Evolutionary conservation across 2,888 invertebrate species (phyloP).

Genomic region (Drosophila borealis): DNA sequence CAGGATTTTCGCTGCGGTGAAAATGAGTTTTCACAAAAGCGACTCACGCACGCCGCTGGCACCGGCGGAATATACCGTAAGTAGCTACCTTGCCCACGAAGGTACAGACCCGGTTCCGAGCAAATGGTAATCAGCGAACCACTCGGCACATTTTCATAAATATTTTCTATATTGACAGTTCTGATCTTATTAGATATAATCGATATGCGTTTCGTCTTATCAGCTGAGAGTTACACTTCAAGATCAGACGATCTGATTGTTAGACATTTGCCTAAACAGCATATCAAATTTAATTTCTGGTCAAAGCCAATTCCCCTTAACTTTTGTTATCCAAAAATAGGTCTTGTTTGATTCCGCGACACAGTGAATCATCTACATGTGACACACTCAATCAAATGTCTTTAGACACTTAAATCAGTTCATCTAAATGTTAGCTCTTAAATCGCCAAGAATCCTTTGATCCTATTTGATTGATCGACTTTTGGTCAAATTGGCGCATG

Average conservation of each 20-base stretch:
- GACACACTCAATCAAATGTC: slow-evolving; percentile 42
- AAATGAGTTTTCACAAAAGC: slow-evolving; percentile 85
- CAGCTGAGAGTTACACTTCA: too few species aligned
- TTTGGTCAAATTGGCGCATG: slow-evolving; percentile 51
- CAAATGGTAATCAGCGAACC: slow-evolving; percentile 18
- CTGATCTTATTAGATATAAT: slow-evolving; percentile 3
- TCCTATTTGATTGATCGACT: slow-evolving; percentile 64
- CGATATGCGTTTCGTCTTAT: too few species aligned
- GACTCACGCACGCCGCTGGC: slow-evolving; percentile 84
- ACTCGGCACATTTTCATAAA: background rate
- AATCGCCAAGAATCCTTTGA: slow-evolving; percentile 18
- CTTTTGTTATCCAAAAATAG: background rate
- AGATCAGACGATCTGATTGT: too few species aligned
- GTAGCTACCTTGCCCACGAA: slow-evolving; percentile 48
- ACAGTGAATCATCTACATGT: slow-evolving; percentile 23
- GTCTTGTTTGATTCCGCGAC: background rate
- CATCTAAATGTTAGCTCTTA: slow-evolving; percentile 7
- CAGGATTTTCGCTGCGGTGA: slow-evolving; percentile 51
- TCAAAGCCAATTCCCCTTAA: background rate
- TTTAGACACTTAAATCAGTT: slow-evolving; percentile 13
- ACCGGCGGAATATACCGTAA: slow-evolving; percentile 84
- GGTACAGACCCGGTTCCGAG: background rate
- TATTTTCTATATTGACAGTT: background rate
- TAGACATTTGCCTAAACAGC: background rate
- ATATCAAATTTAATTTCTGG: background rate